These are phyloP conservation scores for Cyprinodon tularosa DNA, from an alignment of 2,113 vertebrate species.

Conservation along the genomic window DNA sequence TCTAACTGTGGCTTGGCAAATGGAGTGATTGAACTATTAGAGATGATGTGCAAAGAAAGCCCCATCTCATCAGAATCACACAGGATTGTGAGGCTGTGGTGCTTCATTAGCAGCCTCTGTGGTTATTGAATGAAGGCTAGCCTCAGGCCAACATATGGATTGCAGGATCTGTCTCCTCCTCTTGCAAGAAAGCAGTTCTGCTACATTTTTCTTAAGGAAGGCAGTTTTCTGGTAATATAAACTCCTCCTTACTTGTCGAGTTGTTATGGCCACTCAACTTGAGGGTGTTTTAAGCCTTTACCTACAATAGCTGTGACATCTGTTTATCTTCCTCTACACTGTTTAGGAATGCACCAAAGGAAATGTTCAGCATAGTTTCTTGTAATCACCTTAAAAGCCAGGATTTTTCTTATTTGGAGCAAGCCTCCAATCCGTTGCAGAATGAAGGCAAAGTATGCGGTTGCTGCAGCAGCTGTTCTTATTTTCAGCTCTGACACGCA, in stretches of 20 bases:
- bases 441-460: constrained; percentile 23
- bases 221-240: constrained; percentile 11
- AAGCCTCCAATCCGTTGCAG: constrained; percentile 29
- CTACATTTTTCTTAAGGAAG: constrained; percentile 27
- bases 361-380: constrained; percentile 39
- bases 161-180: constrained; percentile 52
- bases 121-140: constrained; percentile 56
- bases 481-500: constrained; percentile 39
- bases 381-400: constrained; percentile 11
- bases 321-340: constrained; percentile 60
- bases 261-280: constrained; percentile 16
- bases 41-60: constrained; percentile 64
- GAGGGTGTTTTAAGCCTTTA: constrained; percentile 43
- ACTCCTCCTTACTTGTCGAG: constrained; percentile 23
- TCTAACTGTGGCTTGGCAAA: constrained; percentile 62
- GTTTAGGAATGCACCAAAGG: constrained; percentile 55
- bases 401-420: constrained; percentile 33
- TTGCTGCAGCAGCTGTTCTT: constrained; percentile 61
- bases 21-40: constrained; percentile 63
- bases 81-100: constrained; percentile 46
- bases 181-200: constrained; percentile 29
- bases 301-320: constrained; percentile 44
- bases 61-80: constrained; percentile 62
- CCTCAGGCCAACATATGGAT: constrained; percentile 60
- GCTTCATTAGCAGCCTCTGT: constrained; percentile 56